Percentiles rank a stretch among this genome's conserved stretches.
Evolutionary conservation across 2,113 vertebrate genomes (phyloP).

Genomic region (Rhinichthys klamathensis): DNA sequence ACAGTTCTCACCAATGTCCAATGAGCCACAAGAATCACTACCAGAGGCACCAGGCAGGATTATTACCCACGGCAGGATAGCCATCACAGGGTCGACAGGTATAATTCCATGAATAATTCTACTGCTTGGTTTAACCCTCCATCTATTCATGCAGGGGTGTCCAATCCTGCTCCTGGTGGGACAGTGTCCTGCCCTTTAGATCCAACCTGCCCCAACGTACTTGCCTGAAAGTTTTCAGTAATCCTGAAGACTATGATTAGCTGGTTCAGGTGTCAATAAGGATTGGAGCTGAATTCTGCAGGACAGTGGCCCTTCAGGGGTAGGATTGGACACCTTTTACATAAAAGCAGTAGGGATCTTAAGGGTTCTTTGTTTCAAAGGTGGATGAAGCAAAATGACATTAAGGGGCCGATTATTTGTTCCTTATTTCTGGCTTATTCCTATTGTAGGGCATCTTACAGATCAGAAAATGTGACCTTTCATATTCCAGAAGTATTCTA

Average conservation of each 20-base stretch:
- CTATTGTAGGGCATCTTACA: background rate
- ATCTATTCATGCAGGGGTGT: background rate
- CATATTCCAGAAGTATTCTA: background rate
- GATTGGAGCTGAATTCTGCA: background rate
- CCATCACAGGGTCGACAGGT: slow-evolving; percentile 77
- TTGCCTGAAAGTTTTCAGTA: background rate
- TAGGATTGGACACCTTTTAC: background rate
- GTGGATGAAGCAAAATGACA: slow-evolving; percentile 35
- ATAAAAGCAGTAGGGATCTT: slow-evolving; percentile 18
- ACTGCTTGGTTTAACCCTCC: slow-evolving; percentile 1
- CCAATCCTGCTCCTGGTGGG: background rate
- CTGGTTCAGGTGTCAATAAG: background rate
- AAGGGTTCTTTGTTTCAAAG: slow-evolving; percentile 20
- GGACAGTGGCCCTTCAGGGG: background rate
- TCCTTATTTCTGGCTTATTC: background rate
- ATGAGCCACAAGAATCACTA: slow-evolving; percentile 12
- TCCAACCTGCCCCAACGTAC: background rate
- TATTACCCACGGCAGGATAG: slow-evolving; percentile 69
- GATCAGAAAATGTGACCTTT: background rate
- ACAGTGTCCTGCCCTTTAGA: background rate
- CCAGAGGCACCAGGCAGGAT: slow-evolving; percentile 67
- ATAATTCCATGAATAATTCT: slow-evolving; percentile 62
- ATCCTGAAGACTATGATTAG: background rate
- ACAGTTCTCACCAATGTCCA: background rate
- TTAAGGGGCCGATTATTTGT: background rate